phyloP scores from a whole-genome alignment of 2,113 vertebrate genomes.

The Vimba vimba region DNA sequence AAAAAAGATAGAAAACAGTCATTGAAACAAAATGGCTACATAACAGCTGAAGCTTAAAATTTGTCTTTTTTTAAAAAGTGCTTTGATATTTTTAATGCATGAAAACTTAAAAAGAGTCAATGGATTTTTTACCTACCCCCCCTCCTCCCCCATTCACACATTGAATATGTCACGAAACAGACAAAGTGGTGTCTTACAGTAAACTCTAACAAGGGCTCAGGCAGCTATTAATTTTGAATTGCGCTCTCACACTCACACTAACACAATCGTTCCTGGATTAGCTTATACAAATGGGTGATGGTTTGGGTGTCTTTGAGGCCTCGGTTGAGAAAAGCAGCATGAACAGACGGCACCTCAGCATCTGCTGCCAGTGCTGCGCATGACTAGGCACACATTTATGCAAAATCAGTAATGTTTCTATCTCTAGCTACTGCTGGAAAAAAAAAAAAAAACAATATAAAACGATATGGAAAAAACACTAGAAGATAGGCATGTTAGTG shows the following conservation, averaged over 20 bases:
- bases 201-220: conserved; percentile 75
- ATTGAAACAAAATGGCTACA: conserved; percentile 74
- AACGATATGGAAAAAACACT: conserved; percentile 67
- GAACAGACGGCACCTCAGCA: conserved; percentile 69
- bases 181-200: conserved; percentile 58
- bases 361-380: conserved; percentile 66
- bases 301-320: conserved; percentile 49
- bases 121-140: conserved; percentile 6
- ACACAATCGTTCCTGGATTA: conserved; percentile 66
- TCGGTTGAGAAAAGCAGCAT: conserved; percentile 74
- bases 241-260: conserved; percentile 34
- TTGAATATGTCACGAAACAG: conserved; percentile 47
- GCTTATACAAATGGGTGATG: conserved; percentile 83
- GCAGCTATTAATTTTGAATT: conserved; percentile 70
- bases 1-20: conserved; percentile 62
- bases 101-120: conserved; percentile 65
- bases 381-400: conserved; percentile 77
- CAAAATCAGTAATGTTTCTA: conserved; percentile 64
- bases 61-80: conserved; percentile 63
- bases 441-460: conserved; percentile 59
- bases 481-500: conserved; percentile 70
- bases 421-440: conserved; percentile 68
- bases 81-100: conserved; percentile 66
- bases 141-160: conserved; percentile 32
- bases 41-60: conserved; percentile 73